Evolutionary conservation across 2,797 vertebrate genomes (phyloP).

Genomic region (Urocyon cinereoargenteus): DNA sequence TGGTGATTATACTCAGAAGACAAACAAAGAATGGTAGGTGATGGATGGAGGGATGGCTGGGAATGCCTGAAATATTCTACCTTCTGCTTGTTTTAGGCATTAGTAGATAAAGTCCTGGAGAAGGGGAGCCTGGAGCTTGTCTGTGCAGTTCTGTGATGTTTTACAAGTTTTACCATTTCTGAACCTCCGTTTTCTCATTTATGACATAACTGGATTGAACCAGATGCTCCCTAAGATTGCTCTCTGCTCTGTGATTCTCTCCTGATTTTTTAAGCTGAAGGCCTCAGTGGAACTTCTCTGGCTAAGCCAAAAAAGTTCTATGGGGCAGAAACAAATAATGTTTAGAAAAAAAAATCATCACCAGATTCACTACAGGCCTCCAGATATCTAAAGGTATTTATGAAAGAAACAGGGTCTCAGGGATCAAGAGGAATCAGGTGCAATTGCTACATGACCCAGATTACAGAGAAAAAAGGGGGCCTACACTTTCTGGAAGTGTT

Average conservation of each 20-base stretch:
- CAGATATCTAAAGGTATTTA: neutral
- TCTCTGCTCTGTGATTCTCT: neutral
- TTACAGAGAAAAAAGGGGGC: neutral
- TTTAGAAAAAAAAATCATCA: conserved; percentile 8
- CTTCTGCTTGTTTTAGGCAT: too few relatives aligned
- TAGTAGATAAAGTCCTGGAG: neutral
- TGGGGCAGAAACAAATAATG: conserved; percentile 30
- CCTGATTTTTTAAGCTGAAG: neutral
- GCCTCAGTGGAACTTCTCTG: neutral
- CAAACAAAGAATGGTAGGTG: neutral
- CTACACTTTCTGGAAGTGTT: rapidly evolving
- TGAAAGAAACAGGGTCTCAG: neutral
- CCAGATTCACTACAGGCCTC: neutral
- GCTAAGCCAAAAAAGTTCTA: neutral
- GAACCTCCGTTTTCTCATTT: neutral
- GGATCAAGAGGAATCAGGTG: neutral
- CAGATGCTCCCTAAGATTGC: neutral
- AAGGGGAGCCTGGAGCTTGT: neutral
- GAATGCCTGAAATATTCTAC: neutral
- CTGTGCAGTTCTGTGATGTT: neutral
- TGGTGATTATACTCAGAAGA: neutral
- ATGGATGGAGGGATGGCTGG: rapidly evolving
- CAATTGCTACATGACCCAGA: neutral
- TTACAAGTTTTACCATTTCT: neutral
- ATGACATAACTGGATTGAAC: neutral